Base-by-base conservation (phyloP, 2,888 invertebrate species). In the Plusia festucae region DNA sequence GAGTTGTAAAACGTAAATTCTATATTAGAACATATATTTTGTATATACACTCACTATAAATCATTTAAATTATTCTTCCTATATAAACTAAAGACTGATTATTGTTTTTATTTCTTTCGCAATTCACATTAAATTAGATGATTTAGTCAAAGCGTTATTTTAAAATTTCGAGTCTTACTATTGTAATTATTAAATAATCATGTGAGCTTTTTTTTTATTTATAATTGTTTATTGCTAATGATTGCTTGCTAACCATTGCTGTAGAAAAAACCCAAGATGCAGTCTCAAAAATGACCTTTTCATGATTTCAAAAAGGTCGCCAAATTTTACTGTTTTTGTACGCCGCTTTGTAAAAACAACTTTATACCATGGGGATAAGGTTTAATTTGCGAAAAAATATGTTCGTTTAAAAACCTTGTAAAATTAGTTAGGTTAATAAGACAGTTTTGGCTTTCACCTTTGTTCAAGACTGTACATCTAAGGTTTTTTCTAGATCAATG, bases 61-160 rank as follows among this genome's bases (percentile, higher is more conserved):
- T 44, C 67, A 67, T 55, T 72, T 52, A 60, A 65, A 64, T 70
- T 55, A 80, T 76, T 82, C 85, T 84, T 84, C 85, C 84, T 85
- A 80, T 70, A 73, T 54, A 68, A 81, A 73, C 74, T 71, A 82
- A 86, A 86, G 86, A 86, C 86, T 86, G 86, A 86, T 76, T 78
- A 70, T 77, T 60, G 65, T 79, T 81, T 80, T 61, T 70, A 72
- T 73, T 79, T 73, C n/a, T 68, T 69, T 78, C 70, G 51, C 55
- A 65, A 32, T 61, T 51, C 55, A 66, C 24, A 55, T 59, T 70
- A 58, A 53, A 59, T 55, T 70, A 58, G 55, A 59, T 55, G 49
- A 34, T 57, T 64, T 52, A 65, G 55, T 53, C 57, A 58, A 73
- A 66, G 30, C 46, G 49, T 53, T 15, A 49, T n/a, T 62, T 65